Base-by-base conservation (phyloP, 2,888 invertebrate genomes). In the Drosophila neotestacea region DNA sequence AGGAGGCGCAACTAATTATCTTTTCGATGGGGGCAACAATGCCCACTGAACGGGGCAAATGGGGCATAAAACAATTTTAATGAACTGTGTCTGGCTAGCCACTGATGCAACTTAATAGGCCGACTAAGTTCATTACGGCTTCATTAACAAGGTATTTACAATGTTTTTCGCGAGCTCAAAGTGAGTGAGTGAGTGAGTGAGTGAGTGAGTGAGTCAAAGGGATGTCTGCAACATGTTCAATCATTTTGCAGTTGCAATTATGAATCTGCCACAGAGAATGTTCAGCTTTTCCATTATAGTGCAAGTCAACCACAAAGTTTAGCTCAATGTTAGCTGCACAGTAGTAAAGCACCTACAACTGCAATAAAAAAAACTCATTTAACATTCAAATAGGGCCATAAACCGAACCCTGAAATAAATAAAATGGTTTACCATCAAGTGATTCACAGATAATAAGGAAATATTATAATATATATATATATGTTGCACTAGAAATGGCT, bases 181-280 rank as follows among this genome's bases (percentile, higher is more conserved):
- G 22, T 16, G 22, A 11, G 7, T 44, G 22, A 22, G 22, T 56
- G 28, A 36, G 28, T 32, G 22, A 22, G 3, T 22, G n/a, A 11
- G 7, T 44, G 22, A 22, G 2, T 34, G 30, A 11, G 10, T 28
- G 13, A 50, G 41, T 11, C 51, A 70, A 30, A 60, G 66, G 46
- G 59, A 50, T 64, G 27, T 39, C 38, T 30, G 9, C 63, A 70
- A 48, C 69, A 55, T 68, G 56, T 70, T 82, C 82, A 85, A 82
- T 82, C 81, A 78, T 66, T 66, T 68, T 32, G 46, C 42, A 10
- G 13, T 38, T 62, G 39, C 56, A 61, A 61, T 62, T 59, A 66
- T 67, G 51, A 28, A 39, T 48, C 60, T 11, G 42, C 52, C 44
- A 36, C 56, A 46, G 36, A 44, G 36, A 9, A 4, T 36, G 36